These are phyloP conservation scores for Amyelois transitella DNA, from an alignment of 1,140 invertebrate species.

Conservation along the genomic window DNA sequence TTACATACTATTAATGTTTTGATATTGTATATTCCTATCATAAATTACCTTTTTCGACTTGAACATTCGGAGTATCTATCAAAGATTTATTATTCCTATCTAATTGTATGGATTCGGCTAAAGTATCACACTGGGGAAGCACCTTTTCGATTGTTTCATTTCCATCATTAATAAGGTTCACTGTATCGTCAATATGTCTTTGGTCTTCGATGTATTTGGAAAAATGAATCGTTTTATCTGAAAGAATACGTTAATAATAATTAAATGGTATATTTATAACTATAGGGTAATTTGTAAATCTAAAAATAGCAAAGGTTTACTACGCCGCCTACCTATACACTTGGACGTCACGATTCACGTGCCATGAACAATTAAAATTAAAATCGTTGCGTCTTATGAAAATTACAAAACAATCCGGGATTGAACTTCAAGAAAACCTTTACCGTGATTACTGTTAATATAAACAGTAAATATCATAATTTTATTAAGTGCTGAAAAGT, in stretches of 20 bases:
- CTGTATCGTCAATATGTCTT: neutral
- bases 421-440: neutral
- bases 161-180: slow-evolving; percentile 6
- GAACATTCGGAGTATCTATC: slow-evolving; percentile 15
- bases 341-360: neutral
- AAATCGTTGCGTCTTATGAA: neutral
- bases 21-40: neutral
- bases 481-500: too few relatives aligned
- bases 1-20: neutral
- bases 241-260: too few relatives aligned
- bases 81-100: slow-evolving; percentile 26
- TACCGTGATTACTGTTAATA: neutral
- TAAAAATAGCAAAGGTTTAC: neutral
- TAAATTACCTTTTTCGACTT: slow-evolving; percentile 24
- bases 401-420: neutral
- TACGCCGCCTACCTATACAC: neutral
- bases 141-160: slow-evolving; percentile 19
- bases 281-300: neutral
- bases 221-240: slow-evolving; percentile 15
- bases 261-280: too few relatives aligned
- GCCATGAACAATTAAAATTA: neutral
- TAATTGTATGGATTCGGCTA: slow-evolving; percentile 29
- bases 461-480: too few relatives aligned
- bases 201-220: slow-evolving; percentile 6
- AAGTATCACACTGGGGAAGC: slow-evolving; percentile 38